Conservation (phyloP, 2,113 vertebrate species). For the Drymodes brunneopygia region DNA sequence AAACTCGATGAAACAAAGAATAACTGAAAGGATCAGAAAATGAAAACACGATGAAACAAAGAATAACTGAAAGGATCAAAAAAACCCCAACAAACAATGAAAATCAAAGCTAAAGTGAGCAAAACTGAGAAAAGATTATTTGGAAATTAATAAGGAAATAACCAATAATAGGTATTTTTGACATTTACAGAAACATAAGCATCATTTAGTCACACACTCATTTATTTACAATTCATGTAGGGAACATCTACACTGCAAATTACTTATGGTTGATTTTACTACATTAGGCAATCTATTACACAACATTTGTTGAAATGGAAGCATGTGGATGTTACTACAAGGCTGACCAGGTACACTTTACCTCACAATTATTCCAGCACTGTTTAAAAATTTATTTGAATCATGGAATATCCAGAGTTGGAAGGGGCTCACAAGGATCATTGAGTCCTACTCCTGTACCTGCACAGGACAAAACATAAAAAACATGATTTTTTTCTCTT, state of each 20-base stretch:
- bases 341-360: background rate
- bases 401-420: background rate
- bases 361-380: background rate
- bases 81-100: accelerated
- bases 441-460: accelerated
- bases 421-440: background rate
- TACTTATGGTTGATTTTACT: background rate
- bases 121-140: background rate
- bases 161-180: background rate
- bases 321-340: background rate
- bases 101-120: background rate
- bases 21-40: background rate
- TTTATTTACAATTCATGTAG: background rate
- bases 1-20: background rate
- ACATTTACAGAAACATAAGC: background rate
- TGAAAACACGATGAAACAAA: background rate
- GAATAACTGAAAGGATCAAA: background rate
- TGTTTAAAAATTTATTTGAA: background rate
- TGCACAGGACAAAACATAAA: background rate
- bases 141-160: background rate
- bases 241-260: background rate
- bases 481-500: background rate
- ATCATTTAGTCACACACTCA: background rate
- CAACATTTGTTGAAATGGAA: background rate
- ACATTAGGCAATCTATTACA: background rate